phyloP scores from a whole-genome alignment of 1,140 invertebrate species.

The Kradibia gibbosae region DNA sequence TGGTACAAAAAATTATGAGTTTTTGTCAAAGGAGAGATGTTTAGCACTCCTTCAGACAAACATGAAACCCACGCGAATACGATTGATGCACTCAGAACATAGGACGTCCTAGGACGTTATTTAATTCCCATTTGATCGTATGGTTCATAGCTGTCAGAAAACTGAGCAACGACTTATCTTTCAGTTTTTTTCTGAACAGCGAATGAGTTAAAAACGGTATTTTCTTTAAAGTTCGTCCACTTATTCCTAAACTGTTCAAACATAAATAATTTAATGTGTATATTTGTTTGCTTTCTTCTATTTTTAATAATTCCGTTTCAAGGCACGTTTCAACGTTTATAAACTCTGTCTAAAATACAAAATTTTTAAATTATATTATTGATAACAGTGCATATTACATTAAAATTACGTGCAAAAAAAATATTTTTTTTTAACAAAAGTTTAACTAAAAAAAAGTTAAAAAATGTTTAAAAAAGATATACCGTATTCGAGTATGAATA shows the following conservation, averaged over 20 bases:
- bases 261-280: conserved; percentile 69
- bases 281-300: conserved; percentile 59
- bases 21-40: too few relatives aligned
- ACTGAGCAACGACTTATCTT: conserved; percentile 52
- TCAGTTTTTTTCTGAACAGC: conserved; percentile 63
- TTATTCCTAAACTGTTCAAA: conserved; percentile 80
- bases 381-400: too few relatives aligned
- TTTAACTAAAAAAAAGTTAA: too few relatives aligned
- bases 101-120: conserved; percentile 40
- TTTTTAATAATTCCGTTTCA: conserved; percentile 58
- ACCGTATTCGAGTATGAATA: too few relatives aligned
- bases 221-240: conserved; percentile 89
- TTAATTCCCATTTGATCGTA: conserved; percentile 60
- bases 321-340: conserved; percentile 66
- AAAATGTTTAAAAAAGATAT: too few relatives aligned
- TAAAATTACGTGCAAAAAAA: too few relatives aligned
- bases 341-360: conserved; percentile 72
- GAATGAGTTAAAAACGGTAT: conserved; percentile 89
- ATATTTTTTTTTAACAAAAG: too few relatives aligned
- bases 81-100: too few relatives aligned
- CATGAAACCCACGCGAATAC: too few relatives aligned
- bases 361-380: conserved; percentile 47
- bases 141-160: conserved; percentile 65
- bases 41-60: too few relatives aligned
- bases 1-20: too few relatives aligned